Evolutionary conservation across 2,113 vertebrate genomes (phyloP), one percentile per base, ranked within the genome.

Genomic region (Passer montanus): DNA sequence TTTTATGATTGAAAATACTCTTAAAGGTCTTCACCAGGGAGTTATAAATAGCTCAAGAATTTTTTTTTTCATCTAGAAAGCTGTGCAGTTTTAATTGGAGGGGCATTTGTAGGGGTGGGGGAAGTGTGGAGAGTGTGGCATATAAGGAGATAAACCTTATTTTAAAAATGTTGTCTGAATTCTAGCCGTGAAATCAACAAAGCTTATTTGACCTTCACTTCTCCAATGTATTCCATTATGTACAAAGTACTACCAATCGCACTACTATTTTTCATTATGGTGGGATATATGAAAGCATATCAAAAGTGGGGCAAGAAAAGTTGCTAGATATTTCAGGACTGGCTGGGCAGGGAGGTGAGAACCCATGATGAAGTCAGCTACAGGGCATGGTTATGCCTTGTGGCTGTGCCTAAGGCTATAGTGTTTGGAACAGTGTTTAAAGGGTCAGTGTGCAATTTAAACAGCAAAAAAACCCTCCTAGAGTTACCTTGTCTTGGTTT

Each of bases 251-350:
- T 58, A 49, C 15, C 18, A 66, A 19, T 41, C 58, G 14, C 15
- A 70, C 47, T 90, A 41, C 24, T 89, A 35, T 43, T 55, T 90
- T 95, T 94, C 44, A 62, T 93, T 93, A 84, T 76, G 56, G 84
- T 41, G 56, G 15, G 70, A 83, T 88, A 28, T 89, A 72, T 78
- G 69, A 95, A 96, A 95, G 52, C 53, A 73, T 55, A 87, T 7
- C 4, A 67, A 94, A 97, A 97, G 46, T 93, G 55, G 84, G 64
- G 66, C 93, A 97, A 89, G 87, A 70, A 95, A 87, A 93, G 94
- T 84, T 33, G 76, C 37, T 80, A 37, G 74, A n/a, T 89, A 94
- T 92, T 88, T 87, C 18, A 21, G 64, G 35, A 85, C 46, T 35
- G 16, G 15, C 50, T 85, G 60, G 56, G 50, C 88, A 79, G 74